phyloP scores from a whole-genome alignment of 2,113 vertebrate species.

The Patagioenas fasciata region DNA sequence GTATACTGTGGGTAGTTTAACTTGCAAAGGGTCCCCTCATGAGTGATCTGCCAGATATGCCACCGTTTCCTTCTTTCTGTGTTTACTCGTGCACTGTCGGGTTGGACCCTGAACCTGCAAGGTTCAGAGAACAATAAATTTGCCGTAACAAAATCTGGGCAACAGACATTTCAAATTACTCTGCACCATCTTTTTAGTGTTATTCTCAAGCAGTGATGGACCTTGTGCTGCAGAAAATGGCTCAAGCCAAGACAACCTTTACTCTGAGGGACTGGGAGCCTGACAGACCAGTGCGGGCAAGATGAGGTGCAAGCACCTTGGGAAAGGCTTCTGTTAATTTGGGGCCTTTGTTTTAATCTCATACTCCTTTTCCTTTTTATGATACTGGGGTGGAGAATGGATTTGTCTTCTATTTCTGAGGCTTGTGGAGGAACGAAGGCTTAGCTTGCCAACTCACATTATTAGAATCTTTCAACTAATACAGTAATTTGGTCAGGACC shows the following conservation, averaged over 20 bases:
- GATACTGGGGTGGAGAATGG: background rate
- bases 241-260: background rate
- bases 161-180: background rate
- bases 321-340: background rate
- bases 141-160: accelerated
- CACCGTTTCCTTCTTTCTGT: background rate
- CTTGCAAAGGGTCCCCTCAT: background rate
- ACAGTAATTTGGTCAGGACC: background rate
- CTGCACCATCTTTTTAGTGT: background rate
- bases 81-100: background rate
- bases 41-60: background rate
- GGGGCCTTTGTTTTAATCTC: background rate
- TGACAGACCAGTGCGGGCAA: background rate
- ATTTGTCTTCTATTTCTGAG: background rate
- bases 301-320: background rate
- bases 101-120: background rate
- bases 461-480: background rate
- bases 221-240: background rate
- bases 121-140: background rate
- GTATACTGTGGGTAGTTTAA: background rate
- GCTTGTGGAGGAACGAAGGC: background rate
- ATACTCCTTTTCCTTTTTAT: background rate
- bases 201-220: background rate
- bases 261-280: background rate
- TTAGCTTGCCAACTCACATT: background rate